These are phyloP conservation scores for Aviceda cuculoides DNA, from an alignment of 2,797 vertebrate species.

Conservation along the genomic window DNA sequence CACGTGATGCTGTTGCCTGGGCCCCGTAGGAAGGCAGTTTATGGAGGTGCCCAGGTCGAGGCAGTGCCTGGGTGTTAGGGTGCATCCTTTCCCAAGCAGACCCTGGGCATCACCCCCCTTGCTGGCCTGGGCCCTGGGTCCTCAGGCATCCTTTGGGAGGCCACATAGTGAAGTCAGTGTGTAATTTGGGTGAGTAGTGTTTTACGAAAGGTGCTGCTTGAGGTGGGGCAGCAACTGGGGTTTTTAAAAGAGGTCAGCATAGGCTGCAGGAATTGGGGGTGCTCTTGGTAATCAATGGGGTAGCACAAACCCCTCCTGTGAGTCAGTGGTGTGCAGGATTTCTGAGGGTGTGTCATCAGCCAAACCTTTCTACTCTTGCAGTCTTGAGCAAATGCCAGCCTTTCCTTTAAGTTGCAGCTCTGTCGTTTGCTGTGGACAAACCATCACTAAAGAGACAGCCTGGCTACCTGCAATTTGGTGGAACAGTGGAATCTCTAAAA, in stretches of 20 bases:
- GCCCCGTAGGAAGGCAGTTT: not conserved
- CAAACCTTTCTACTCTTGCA: not conserved
- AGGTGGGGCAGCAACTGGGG: not conserved
- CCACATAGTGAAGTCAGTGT: fast-evolving
- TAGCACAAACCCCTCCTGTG: not conserved
- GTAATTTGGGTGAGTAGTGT: not conserved
- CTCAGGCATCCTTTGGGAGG: not conserved
- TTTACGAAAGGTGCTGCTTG: not conserved
- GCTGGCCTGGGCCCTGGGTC: not conserved
- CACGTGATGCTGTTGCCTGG: not conserved
- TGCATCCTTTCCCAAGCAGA: not conserved
- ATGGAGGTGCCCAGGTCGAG: not conserved
- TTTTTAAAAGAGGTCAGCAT: not conserved
- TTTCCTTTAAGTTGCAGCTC: not conserved
- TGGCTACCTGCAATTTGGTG: not conserved
- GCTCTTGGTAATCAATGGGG: not conserved
- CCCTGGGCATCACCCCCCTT: not conserved
- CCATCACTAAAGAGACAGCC: not conserved
- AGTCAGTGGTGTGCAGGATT: not conserved
- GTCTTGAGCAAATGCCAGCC: not conserved
- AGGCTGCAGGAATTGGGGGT: not conserved
- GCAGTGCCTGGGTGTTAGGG: not conserved
- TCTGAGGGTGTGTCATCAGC: not conserved
- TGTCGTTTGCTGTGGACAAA: not conserved
- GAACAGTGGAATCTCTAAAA: not conserved